Conservation (phyloP, 2,113 vertebrate species). For the Corvus cornix region DNA sequence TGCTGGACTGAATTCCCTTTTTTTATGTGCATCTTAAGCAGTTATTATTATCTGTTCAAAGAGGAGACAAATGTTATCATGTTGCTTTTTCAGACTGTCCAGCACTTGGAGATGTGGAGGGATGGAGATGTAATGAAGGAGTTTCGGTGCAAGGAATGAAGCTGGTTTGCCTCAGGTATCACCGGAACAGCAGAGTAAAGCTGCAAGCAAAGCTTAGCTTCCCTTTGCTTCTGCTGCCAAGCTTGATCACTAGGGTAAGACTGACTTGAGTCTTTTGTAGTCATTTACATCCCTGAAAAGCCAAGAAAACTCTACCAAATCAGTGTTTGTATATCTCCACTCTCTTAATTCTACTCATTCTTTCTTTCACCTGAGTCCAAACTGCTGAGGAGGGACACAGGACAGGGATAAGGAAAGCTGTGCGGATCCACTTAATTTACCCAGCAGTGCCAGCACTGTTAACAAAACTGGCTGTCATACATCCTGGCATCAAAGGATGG, state of each 20-base stretch:
- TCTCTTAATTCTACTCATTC: background rate
- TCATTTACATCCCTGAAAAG: background rate
- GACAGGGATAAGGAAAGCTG: background rate
- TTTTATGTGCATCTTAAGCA: background rate
- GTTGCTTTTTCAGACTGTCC: background rate
- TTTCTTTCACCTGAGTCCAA: background rate
- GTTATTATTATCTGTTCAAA: background rate
- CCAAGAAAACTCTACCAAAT: background rate
- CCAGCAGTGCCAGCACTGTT: background rate
- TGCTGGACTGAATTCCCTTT: background rate
- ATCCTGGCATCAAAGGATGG: conserved; percentile 19
- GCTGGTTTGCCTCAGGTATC: background rate
- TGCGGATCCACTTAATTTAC: background rate
- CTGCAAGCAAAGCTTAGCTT: background rate
- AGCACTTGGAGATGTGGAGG: background rate
- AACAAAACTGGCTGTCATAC: background rate
- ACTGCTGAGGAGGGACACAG: background rate
- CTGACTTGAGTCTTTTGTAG: background rate
- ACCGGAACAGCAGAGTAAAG: background rate
- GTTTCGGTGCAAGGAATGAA: background rate
- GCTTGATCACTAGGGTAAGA: background rate
- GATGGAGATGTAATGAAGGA: background rate
- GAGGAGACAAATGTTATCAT: background rate
- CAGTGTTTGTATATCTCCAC: background rate
- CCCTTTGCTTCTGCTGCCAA: background rate